These are phyloP conservation scores for Mellivora capensis DNA, from an alignment of 2,113 vertebrate genomes.

Conservation along the genomic window DNA sequence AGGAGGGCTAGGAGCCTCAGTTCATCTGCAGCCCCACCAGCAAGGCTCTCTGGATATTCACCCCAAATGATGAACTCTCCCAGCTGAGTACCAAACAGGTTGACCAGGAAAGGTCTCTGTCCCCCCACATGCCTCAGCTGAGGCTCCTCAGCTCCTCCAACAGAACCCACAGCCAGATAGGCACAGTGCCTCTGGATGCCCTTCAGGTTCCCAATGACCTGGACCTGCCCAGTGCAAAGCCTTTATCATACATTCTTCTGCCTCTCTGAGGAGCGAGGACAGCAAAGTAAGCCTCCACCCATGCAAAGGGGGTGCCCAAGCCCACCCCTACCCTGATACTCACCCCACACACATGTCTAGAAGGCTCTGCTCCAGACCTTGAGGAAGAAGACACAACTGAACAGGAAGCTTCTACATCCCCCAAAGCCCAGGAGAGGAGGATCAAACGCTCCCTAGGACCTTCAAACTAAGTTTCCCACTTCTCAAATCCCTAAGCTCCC, in stretches of 20 bases:
- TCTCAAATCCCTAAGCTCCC: not conserved
- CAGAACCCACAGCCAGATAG: not conserved
- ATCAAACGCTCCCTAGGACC: not conserved
- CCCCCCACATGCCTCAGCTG: not conserved
- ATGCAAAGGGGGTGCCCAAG: not conserved
- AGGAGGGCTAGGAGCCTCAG: not conserved
- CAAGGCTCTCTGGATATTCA: not conserved
- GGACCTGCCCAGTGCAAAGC: not conserved
- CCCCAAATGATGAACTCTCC: not conserved
- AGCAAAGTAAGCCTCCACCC: not conserved
- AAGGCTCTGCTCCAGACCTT: slow-evolving; percentile 95
- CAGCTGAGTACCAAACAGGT: not conserved
- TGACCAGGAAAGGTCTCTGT: not conserved
- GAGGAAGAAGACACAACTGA: slow-evolving; percentile 43
- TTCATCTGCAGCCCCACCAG: not conserved
- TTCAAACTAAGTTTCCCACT: not conserved
- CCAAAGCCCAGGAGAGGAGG: not conserved
- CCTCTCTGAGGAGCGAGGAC: not conserved
- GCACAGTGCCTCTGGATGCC: not conserved
- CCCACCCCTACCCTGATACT: slow-evolving; percentile 66
- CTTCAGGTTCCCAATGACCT: not conserved
- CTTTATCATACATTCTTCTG: not conserved
- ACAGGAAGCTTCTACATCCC: not conserved
- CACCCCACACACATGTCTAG: slow-evolving; percentile 96
- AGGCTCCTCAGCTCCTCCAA: not conserved